Evolutionary conservation across 2,888 invertebrate genomes (phyloP).

Genomic region (Mimas tiliae): DNA sequence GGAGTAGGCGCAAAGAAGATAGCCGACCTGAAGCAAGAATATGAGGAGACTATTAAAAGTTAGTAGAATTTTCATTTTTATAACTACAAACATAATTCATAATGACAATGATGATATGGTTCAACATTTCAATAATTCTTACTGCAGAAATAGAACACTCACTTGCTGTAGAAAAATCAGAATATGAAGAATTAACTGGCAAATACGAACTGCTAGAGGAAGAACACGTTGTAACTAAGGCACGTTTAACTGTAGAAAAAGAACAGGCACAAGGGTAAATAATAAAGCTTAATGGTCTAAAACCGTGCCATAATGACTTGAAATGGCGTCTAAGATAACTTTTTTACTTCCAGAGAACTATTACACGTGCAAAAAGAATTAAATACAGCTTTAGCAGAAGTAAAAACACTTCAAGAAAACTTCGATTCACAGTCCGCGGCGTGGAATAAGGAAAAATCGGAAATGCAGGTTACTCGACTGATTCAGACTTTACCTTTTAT

Average conservation of each 20-base stretch:
- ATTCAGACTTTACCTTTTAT: not conserved
- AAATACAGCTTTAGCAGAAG: constrained; percentile 85
- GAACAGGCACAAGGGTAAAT: constrained; percentile 89
- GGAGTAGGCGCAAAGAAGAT: constrained; percentile 87
- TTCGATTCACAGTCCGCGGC: constrained; percentile 87
- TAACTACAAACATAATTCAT: not conserved
- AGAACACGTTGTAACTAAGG: constrained; percentile 93
- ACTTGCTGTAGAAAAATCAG: constrained; percentile 87
- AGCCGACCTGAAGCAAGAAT: constrained; percentile 87
- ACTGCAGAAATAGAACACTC: constrained; percentile 88
- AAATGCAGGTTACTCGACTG: constrained; percentile 83
- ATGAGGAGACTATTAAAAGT: constrained; percentile 88
- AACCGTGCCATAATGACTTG: not conserved
- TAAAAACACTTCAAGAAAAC: constrained; percentile 87
- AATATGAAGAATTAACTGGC: constrained; percentile 91
- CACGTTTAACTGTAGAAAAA: constrained; percentile 92
- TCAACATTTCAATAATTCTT: constrained; percentile 38
- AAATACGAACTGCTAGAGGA: constrained; percentile 94
- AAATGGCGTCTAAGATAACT: not conserved
- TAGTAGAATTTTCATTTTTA: constrained; percentile 53
- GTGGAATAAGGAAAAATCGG: constrained; percentile 90
- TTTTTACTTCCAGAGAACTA: constrained; percentile 81
- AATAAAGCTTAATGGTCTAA: constrained; percentile 14
- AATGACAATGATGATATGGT: not conserved
- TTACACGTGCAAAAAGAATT: constrained; percentile 86